Evolutionary conservation across 23 tunicate genomes (phyloP).

Genomic region (Trididemnum nubilum): DNA sequence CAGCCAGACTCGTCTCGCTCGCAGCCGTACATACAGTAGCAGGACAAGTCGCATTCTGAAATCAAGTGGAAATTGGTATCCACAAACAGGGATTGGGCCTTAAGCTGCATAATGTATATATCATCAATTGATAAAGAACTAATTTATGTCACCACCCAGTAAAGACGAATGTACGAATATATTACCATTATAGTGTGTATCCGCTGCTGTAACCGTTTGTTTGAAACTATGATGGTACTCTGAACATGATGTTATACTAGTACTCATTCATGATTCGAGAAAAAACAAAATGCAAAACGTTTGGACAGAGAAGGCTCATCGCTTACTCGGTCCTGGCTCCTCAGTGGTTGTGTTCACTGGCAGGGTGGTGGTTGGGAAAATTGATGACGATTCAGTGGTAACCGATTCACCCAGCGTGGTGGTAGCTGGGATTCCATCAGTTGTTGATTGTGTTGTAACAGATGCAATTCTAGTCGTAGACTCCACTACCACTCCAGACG

Average conservation of each 20-base stretch:
- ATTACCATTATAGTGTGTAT: no score
- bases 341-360: constrained; percentile 3
- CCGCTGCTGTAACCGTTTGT: no score
- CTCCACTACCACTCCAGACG: neutral
- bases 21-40: constrained; percentile 94
- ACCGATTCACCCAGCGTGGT: neutral
- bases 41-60: constrained; percentile 77
- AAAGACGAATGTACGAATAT: neutral
- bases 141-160: neutral
- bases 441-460: neutral
- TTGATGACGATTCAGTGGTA: neutral
- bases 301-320: no score
- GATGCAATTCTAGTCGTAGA: neutral
- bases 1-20: constrained; percentile 77
- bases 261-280: no score
- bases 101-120: neutral
- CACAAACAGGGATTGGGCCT: no score
- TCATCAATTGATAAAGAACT: neutral
- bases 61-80: no score
- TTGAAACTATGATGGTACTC: no score
- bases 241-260: no score
- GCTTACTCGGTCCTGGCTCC: neutral
- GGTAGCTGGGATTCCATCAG: neutral
- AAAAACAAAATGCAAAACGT: no score
- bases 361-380: neutral